Conservation (phyloP, 2,797 vertebrate species). For the Aplochiton taeniatus region DNA sequence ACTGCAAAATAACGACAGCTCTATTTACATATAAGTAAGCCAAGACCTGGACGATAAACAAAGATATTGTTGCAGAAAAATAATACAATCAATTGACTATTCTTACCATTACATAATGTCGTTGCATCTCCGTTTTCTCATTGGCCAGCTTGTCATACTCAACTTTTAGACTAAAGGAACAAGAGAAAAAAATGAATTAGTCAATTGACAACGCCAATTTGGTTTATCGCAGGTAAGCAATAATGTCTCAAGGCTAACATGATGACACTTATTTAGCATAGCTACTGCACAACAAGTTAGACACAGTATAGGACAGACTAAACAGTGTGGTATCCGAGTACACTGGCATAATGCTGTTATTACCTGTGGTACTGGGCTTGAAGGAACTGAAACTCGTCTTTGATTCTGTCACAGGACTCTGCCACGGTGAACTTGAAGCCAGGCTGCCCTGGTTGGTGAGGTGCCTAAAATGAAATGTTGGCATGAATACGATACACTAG, state of each 20-base stretch:
- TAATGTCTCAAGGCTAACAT: no score
- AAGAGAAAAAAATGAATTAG: slow-evolving; percentile 12
- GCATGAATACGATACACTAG: slow-evolving; percentile 37
- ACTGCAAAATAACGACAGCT: slow-evolving; percentile 28
- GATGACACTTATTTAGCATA: no score
- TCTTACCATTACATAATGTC: slow-evolving; percentile 96
- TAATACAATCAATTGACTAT: background rate
- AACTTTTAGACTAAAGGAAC: slow-evolving; percentile 86
- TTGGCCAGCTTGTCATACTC: slow-evolving; percentile 96
- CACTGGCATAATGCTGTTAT: slow-evolving; percentile 43
- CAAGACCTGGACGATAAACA: no score
- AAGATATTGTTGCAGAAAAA: no score
- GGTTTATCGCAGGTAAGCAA: no score
- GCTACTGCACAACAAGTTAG: no score
- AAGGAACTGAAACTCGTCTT: slow-evolving; percentile 97
- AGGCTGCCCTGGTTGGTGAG: slow-evolving; percentile 93
- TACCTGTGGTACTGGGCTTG: slow-evolving; percentile 98
- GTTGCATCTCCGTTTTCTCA: slow-evolving; percentile 97
- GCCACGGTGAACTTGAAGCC: slow-evolving; percentile 97
- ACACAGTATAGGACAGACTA: slow-evolving; percentile 68
- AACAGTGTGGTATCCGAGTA: slow-evolving; percentile 11
- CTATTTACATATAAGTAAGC: slow-evolving; percentile 40
- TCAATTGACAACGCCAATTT: slow-evolving; percentile 3
- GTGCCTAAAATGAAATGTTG: slow-evolving; percentile 76
- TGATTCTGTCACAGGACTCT: slow-evolving; percentile 93